Evolutionary conservation across 2,113 vertebrate genomes (phyloP), one percentile per base, ranked within the genome.

Genomic region (Callipepla squamata): DNA sequence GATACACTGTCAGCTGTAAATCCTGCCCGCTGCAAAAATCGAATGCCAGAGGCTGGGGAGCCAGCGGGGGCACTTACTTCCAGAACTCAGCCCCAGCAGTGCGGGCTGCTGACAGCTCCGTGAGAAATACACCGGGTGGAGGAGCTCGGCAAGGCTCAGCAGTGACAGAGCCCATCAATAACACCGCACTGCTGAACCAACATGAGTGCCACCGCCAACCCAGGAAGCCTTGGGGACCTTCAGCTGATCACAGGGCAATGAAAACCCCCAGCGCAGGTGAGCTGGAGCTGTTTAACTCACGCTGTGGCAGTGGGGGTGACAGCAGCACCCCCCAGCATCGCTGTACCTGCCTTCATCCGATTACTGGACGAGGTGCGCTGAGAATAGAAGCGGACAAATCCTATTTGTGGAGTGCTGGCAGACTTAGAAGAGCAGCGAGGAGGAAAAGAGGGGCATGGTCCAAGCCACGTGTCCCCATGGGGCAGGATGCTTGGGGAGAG

Each of bases 361-460:
- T 68, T 36, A 58, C 44, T 0, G 14, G 45, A 76, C 6, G 2
- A 44, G 69, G 63, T 15, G 57, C 42, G 3, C 89, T 7, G 6
- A 32, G 91, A 97, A 96, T 76, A 96, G 92, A 59, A 69, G 21
- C 0, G 44, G 81, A 21, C 63, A 72, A 95, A 96, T 85, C 96
- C 92, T 55, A 87, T 94, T 95, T 91, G 95, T 73, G 17, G 65
- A 70, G 91, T 65, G 53, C 26, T 51, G 61, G 48, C 76, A 55
- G 70, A 3, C 67, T 9, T 0, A 6, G 32, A 2, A 7, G 18
- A 32, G 23, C 34, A 0, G 3, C 11, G 62, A 26, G 58, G 15
- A 28, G 32, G 47, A 22, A 5, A 17, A 30, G 40, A 28, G 19
- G 48, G 73, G 65, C 7, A 4, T 13, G 6, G 19, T 1, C n/a